phyloP scores from a whole-genome alignment of 2,797 vertebrate genomes.

The Falco columbarius region DNA sequence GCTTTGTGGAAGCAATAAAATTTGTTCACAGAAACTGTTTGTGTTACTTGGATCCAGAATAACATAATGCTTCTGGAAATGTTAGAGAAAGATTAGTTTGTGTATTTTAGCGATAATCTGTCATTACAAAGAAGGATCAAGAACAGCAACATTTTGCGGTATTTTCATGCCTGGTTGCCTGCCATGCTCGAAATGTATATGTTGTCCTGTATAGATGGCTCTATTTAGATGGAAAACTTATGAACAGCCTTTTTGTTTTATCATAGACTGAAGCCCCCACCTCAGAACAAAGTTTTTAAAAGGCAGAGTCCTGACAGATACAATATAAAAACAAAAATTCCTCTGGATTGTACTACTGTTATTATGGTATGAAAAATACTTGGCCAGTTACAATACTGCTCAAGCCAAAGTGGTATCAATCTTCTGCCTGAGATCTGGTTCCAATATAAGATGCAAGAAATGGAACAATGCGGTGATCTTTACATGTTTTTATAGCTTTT shows the following conservation, averaged over 20 bases:
- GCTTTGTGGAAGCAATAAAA: neutral
- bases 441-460: neutral
- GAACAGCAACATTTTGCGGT: neutral
- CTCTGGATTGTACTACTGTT: neutral
- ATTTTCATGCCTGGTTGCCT: neutral
- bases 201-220: neutral
- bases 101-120: neutral
- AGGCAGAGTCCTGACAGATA: neutral
- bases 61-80: neutral
- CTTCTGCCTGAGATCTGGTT: neutral
- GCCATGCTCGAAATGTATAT: neutral
- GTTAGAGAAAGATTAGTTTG: neutral
- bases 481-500: neutral
- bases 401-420: neutral
- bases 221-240: neutral
- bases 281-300: neutral
- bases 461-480: neutral
- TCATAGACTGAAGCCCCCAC: neutral
- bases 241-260: neutral
- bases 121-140: neutral
- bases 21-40: neutral
- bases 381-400: neutral
- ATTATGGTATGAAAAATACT: neutral
- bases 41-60: neutral
- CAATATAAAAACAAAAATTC: neutral